Base-by-base conservation (phyloP, 1,140 invertebrate species). In the Coptotermes formosanus region DNA sequence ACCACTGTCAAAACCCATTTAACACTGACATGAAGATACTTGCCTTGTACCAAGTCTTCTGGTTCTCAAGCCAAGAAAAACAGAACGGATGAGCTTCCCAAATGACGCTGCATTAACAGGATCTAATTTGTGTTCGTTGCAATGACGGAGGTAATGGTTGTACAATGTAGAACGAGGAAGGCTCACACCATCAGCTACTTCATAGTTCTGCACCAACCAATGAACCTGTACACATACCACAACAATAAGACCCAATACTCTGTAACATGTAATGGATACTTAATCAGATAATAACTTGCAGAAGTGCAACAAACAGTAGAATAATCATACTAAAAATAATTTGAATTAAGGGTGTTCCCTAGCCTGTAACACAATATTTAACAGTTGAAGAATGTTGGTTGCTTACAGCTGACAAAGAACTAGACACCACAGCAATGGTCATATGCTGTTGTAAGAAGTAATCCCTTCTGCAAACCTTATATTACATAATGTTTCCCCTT, bases 61-160 rank as follows among this genome's bases (percentile, higher is more conserved):
- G 32, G 99, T 99, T 87, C 98, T 93, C 87, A 99, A 92, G 19
- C 98, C 98, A 87, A 99, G 93, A 92, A 99, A 99, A 64, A 99
- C 98, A 11, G 98, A 99, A 75, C 99, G 94, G 89, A 99, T 99
- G 23, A 99, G 93, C 92, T 99, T 99, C 48, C 99, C 98, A 93
- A 99, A 99, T 64, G 98, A 99, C 19, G 99, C 99, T 82, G 98
- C 98, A 93, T 99, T 99, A 86, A 99, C 98, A 14, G 98, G 98
- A 90, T 99, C 98, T 85, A 99, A 92, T 91, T 98, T 98, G 89
- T 98, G 95, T 89, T 99, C 97, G 82, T 95, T 94, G 92, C 98
- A 99, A 90, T 99, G 98, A 43, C 97, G 94, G 88, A 99, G 93
- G 91, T 99, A 99, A 92, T 99, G 98, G 90, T 97, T 96, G 91